These are phyloP conservation scores for Megaceryle alcyon DNA, from an alignment of 2,797 vertebrate genomes.

Conservation along the genomic window DNA sequence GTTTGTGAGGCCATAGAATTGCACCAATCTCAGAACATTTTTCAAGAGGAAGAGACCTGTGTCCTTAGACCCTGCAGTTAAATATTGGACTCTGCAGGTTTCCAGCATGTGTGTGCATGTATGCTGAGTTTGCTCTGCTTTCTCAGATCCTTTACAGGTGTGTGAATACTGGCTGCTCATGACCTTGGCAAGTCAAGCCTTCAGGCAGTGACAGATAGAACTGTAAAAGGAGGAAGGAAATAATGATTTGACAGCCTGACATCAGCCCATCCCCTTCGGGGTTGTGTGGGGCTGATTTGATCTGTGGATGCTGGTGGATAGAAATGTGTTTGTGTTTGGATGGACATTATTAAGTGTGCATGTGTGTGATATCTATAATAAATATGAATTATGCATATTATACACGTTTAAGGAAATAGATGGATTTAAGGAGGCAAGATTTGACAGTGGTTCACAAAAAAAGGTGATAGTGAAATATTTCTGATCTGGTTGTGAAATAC, in stretches of 20 bases:
- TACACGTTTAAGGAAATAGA: not conserved
- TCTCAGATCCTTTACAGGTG: not conserved
- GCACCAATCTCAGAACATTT: not conserved
- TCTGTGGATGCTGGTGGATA: not conserved
- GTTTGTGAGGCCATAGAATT: not conserved
- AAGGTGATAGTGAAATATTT: not conserved
- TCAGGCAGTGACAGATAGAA: not conserved
- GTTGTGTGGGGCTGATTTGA: not conserved
- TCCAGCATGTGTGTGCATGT: not conserved
- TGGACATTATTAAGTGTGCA: not conserved
- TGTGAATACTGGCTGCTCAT: not conserved
- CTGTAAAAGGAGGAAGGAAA: not conserved
- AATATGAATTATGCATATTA: not conserved
- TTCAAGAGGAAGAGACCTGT: not conserved
- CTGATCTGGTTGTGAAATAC: not conserved
- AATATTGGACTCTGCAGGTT: not conserved
- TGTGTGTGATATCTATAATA: not conserved
- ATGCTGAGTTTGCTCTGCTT: not conserved
- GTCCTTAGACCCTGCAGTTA: not conserved
- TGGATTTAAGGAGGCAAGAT: not conserved
- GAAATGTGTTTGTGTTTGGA: not conserved
- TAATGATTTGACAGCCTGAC: slow-evolving; percentile 14
- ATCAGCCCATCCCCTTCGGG: not conserved
- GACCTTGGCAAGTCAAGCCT: slow-evolving; percentile 30
- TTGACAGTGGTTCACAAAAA: not conserved